Evolutionary conservation across 2,113 vertebrate genomes (phyloP), one percentile per base, ranked within the genome.

Genomic region (Crotalus horridus): DNA sequence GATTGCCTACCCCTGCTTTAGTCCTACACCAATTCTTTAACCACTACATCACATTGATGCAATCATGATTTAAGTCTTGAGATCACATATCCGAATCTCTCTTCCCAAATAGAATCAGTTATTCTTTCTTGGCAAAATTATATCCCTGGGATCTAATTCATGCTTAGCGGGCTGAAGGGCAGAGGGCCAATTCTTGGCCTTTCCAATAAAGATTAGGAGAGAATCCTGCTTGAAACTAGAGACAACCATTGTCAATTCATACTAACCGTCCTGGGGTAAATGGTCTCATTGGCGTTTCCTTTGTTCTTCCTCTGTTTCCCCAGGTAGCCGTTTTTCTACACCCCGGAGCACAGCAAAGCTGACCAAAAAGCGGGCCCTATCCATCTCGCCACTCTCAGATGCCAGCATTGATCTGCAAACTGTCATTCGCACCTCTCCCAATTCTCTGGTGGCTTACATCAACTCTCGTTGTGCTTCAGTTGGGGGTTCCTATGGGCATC

Each of bases 371-470:
- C 97, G 99, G 89, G 99, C 99, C 0, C 97, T 99, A 94, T 99
- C 99, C 97, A 99, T 99, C 96, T 99, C 99, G 0, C 99, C 99
- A 0, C 97, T 99, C 93, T 99, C 99, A 0, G 99, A 99, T 26
- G 98, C 99, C 93, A 99, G 98, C 89, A 97, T 99, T 3, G 99
- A 99, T 96, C 98, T 99, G 91, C 99, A 99, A 97, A 99, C 99
- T 0, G 98, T 99, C 53, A 99, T 99, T 96, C 98, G 99, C 59
- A 99, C 99, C 24, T 99, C 99, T 0, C 99, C 99, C 91, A 99
- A 99, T 97, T 99, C 99, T 54, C 97, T 99, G 0, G 98, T 99
- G 58, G 99, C 99, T 3, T 99, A 99, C 94, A 99, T 99, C 96
- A 99, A 99, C 97, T 98, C 99, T 2, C 98, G 98, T 95, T 99